Evolutionary conservation across 2,888 invertebrate genomes (phyloP).

Genomic region (Drosophila eohydei): DNA sequence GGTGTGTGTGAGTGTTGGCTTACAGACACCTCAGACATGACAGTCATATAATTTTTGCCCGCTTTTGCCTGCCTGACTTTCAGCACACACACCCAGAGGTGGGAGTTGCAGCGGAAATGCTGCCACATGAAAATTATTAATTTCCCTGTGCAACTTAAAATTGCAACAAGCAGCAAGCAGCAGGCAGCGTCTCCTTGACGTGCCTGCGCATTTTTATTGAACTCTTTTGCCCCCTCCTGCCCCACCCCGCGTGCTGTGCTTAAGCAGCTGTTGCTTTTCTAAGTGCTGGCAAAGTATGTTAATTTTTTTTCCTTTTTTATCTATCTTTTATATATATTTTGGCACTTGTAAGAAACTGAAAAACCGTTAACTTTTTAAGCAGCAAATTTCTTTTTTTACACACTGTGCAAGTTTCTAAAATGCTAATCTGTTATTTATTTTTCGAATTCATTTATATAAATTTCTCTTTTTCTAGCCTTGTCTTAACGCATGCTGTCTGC

Average conservation of each 20-base stretch:
- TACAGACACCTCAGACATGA: slow-evolving; percentile 54
- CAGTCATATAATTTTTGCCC: slow-evolving; percentile 60
- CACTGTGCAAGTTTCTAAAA: slow-evolving; percentile 8
- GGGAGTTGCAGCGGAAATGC: slow-evolving; percentile 8
- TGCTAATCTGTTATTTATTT: background rate
- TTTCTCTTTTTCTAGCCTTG: too few species aligned
- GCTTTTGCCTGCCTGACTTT: slow-evolving; percentile 48
- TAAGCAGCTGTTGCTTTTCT: slow-evolving; percentile 50
- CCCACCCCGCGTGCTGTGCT: background rate
- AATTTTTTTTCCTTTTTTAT: slow-evolving; percentile 20
- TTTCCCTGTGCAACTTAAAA: slow-evolving; percentile 68
- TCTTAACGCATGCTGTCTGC: background rate
- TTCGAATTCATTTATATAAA: background rate
- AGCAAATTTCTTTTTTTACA: slow-evolving; percentile 48
- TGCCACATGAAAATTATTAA: slow-evolving; percentile 71
- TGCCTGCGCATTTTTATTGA: slow-evolving; percentile 40
- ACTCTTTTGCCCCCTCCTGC: slow-evolving; percentile 3
- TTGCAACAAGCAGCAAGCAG: slow-evolving; percentile 59
- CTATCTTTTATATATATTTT: slow-evolving; percentile 26
- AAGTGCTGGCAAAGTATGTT: slow-evolving; percentile 39
- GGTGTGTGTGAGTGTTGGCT: slow-evolving; percentile 50
- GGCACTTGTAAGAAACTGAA: slow-evolving; percentile 26
- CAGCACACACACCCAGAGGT: slow-evolving; percentile 3
- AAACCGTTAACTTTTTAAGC: slow-evolving; percentile 62
- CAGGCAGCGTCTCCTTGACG: slow-evolving; percentile 34